Percentiles rank a stretch among this genome's conserved stretches.
Evolutionary conservation across 2,797 vertebrate genomes (phyloP).

Genomic region (Sciurus carolinensis): DNA sequence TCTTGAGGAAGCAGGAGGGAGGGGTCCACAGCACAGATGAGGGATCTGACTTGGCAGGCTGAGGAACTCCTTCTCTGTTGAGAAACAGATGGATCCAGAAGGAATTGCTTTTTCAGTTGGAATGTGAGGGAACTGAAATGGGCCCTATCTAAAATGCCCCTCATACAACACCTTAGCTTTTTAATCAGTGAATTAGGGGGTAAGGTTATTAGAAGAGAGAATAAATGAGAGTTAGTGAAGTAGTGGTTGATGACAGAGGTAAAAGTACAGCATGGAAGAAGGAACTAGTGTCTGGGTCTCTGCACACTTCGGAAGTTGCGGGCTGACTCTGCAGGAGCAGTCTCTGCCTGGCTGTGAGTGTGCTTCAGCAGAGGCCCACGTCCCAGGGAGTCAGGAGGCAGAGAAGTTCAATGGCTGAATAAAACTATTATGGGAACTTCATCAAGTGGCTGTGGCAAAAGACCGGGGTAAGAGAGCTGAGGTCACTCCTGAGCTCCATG

Average conservation of each 20-base stretch:
- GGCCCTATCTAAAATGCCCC: background rate
- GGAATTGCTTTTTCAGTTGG: background rate
- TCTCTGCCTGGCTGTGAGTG: background rate
- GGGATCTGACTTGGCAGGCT: background rate
- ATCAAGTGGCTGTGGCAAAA: background rate
- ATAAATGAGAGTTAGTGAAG: background rate
- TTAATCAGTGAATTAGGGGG: background rate
- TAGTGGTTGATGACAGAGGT: background rate
- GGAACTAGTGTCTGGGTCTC: background rate
- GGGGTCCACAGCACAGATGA: background rate
- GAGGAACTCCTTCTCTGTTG: background rate
- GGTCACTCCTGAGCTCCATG: background rate
- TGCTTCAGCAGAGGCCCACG: slow-evolving; percentile 16
- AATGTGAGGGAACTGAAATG: background rate
- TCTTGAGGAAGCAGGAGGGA: background rate
- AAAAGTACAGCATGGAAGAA: background rate
- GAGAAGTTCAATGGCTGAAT: background rate
- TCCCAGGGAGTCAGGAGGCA: background rate
- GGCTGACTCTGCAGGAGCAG: background rate
- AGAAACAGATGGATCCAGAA: background rate
- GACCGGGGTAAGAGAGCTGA: background rate
- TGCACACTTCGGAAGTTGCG: background rate
- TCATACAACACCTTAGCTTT: background rate
- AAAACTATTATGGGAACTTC: slow-evolving; percentile 17
- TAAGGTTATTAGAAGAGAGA: background rate